Evolutionary conservation across 2,888 invertebrate species (phyloP), one percentile per base, ranked within the genome.

Genomic region (Autographa pulchrina): DNA sequence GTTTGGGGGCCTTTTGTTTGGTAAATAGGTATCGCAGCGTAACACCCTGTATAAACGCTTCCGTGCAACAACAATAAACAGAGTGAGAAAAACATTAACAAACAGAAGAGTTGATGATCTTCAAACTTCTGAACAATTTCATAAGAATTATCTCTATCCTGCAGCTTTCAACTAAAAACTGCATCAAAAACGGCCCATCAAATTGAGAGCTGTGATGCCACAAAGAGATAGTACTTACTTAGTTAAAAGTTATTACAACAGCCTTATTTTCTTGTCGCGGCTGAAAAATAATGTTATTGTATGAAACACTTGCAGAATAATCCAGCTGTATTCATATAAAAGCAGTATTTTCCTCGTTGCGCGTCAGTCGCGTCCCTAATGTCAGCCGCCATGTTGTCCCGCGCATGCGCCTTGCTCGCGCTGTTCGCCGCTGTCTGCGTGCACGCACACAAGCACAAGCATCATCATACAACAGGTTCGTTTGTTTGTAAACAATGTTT

Each of bases 241-340:
- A 35, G 8, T 8, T 35, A 8, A 35, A 35, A 35, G 35, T 35
- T 35, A 35, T 35, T 35, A 35, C 5, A 35, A 8, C 16, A 43
- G 43, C 9, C 9, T 43, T 43, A 1, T 43, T 43, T 13, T 11
- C 9, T 43, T 0, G 13, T 43, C 16, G 16, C 2, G 14, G 11
- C 43, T 43, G 35, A 35, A 35, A 35, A 6, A 43, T 43, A 4
- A 13, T 1, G 43, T 11, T 11, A 16, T 43, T n/a, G 16, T 16
- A 5, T n/a, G 16, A 38, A 9, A n/a, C n/a, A 18, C 8, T 64
- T 77, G 66, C 67, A 72, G 81, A 77, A 77, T 72, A 41, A 0
- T 18, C 66, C 66, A 0, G 11, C 25, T 48, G 16, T 18, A 14
- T 4, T 18, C 0, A 16, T 78, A 80, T 80, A 78, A 63, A 72